Base-by-base conservation (phyloP, 2,113 vertebrate species). In the Mormyrus iriodes region DNA sequence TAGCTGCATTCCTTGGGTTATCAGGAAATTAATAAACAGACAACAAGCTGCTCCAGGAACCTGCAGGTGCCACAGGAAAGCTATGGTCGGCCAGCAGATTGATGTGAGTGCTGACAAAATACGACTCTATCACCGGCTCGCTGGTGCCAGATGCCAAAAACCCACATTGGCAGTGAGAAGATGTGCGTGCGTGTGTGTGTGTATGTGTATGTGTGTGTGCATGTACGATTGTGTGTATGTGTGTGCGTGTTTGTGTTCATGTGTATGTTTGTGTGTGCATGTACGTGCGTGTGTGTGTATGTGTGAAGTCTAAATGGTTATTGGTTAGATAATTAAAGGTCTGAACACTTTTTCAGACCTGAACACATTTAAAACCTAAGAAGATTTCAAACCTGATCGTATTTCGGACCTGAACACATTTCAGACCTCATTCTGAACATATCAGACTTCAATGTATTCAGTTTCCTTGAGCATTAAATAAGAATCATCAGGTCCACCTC, bases 211-310 rank as follows among this genome's bases (percentile, higher is more conserved):
- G 27, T 87, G 79, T 82, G 27, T 85, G 53, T 90, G 76, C n/a
- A n/a, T n/a, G n/a, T n/a, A n/a, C n/a, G n/a, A n/a, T n/a, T 76
- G 65, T 85, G 53, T 90, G 82, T 82, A 24, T 88, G 65, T 89
- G 79, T 79, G n/a, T 87, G 52, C 89, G 61, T 79, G 31, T 88
- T 49, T 90, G 83, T 69, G 24, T 86, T 48, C 87, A 44, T 69
- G n/a, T 31, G 10, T 61, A 8, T 90, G 82, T 89, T 19, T 88
- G 44, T 88, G 39, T 85, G 69, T 76, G 58, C 79, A 85, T 55
- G 83, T 85, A 31, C n/a, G n/a, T n/a, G n/a, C n/a, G n/a, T n/a
- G n/a, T n/a, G n/a, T n/a, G n/a, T n/a, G n/a, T 58, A n/a, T 88
- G 55, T 89, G 82, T 73, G 17, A 46, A 49, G 17, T 51, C 39